Evolutionary conservation across 2,797 vertebrate species (phyloP).

Genomic region (Silurus aristotelis): DNA sequence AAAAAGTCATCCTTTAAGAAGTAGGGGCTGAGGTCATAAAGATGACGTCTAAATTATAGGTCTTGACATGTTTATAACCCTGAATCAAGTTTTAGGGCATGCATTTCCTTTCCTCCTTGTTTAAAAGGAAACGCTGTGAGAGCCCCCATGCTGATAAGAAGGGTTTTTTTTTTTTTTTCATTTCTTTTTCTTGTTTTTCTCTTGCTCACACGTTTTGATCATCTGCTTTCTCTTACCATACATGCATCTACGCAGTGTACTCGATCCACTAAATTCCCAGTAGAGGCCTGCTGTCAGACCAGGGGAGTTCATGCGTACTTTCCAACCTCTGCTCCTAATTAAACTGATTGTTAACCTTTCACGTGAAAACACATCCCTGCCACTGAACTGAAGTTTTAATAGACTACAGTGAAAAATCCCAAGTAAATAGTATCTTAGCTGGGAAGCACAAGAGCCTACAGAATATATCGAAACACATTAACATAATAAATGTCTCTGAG

Average conservation of each 20-base stretch:
- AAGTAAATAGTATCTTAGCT: constrained; percentile 36
- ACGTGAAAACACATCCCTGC: constrained; percentile 45
- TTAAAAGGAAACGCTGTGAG: constrained; percentile 51
- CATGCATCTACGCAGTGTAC: constrained; percentile 30
- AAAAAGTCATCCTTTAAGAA: constrained; percentile 3
- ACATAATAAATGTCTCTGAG: constrained; percentile 10
- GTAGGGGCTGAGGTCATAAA: background rate
- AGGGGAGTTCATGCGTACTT: constrained; percentile 59
- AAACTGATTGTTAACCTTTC: constrained; percentile 60
- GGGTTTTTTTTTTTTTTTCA: background rate
- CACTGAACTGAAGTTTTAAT: constrained; percentile 46
- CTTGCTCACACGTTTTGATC: constrained; percentile 5
- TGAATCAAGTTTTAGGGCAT: constrained; percentile 34
- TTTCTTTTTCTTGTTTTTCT: background rate
- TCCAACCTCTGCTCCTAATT: constrained; percentile 69
- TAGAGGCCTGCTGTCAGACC: constrained; percentile 62
- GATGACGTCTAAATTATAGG: constrained; percentile 37
- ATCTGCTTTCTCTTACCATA: constrained; percentile 33
- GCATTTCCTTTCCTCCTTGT: constrained; percentile 43
- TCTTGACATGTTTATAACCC: constrained; percentile 52
- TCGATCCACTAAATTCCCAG: constrained; percentile 56
- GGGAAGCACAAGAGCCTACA: constrained; percentile 33
- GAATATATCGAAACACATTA: constrained; percentile 18
- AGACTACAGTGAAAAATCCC: constrained; percentile 35
- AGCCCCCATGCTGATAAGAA: constrained; percentile 41